Percentiles rank a stretch among this genome's conserved stretches.
These are phyloP conservation scores for Ephestia elutella DNA, from an alignment of 1,140 invertebrate genomes.

Conservation along the genomic window DNA sequence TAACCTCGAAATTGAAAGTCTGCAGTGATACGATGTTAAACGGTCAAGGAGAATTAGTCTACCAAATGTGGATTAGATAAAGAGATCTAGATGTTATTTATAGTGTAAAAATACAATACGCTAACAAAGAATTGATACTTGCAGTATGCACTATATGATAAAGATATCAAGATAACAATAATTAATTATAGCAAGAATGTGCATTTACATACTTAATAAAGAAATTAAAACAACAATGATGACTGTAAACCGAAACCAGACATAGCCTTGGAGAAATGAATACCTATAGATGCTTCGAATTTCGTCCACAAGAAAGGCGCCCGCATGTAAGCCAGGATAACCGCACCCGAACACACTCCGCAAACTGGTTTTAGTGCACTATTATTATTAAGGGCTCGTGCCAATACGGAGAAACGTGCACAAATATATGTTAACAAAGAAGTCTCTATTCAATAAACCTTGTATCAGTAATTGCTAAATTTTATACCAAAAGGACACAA, in stretches of 20 bases:
- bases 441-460: constrained; percentile 34
- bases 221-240: constrained; percentile 23
- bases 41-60: constrained; percentile 58
- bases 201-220: background rate
- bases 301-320: constrained; percentile 54
- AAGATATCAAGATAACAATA: background rate
- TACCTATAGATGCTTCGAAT: constrained; percentile 35
- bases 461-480: constrained; percentile 41
- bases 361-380: constrained; percentile 71
- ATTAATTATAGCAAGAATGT: background rate
- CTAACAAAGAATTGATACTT: background rate
- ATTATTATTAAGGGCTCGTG: constrained; percentile 74
- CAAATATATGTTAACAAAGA: constrained; percentile 54
- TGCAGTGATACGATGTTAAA: constrained; percentile 36
- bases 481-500: constrained; percentile 72
- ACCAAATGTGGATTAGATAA: constrained; percentile 18
- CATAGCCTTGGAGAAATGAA: constrained; percentile 15
- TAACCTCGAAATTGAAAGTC: constrained; percentile 64
- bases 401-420: constrained; percentile 66
- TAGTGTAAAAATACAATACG: background rate
- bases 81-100: background rate
- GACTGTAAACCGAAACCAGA: constrained; percentile 26
- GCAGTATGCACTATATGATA: background rate
- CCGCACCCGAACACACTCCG: constrained; percentile 62
- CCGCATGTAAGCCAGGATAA: constrained; percentile 68